Conservation (phyloP, 2,113 vertebrate species). For the Neogale vison region DNA sequence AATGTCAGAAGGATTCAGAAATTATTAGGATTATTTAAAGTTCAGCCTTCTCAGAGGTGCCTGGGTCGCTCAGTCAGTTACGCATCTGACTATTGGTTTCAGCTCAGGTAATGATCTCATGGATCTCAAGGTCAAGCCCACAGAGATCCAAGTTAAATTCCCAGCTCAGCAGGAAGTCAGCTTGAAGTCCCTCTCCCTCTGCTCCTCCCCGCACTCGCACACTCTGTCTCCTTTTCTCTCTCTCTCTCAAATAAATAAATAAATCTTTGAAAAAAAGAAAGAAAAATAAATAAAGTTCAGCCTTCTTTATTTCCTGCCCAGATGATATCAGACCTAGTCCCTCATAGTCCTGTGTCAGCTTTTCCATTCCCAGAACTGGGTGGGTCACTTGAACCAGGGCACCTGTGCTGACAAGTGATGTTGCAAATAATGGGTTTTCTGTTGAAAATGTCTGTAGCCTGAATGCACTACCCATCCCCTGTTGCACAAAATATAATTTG, state of each 20-base stretch:
- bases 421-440: slow-evolving; percentile 74
- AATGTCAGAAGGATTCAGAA: slow-evolving; percentile 68
- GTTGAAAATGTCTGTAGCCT: slow-evolving; percentile 73
- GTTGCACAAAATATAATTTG: slow-evolving; percentile 36
- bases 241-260: not conserved
- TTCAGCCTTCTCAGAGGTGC: slow-evolving; percentile 56
- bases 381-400: slow-evolving; percentile 62
- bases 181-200: not conserved
- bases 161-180: not conserved
- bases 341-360: slow-evolving; percentile 67
- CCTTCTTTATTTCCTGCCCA: slow-evolving; percentile 81
- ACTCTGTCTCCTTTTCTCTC: not conserved
- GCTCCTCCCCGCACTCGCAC: not conserved
- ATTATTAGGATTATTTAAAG: slow-evolving; percentile 66
- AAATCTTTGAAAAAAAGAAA: not conserved
- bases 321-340: slow-evolving; percentile 68
- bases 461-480: slow-evolving; percentile 53
- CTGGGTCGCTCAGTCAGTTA: not conserved
- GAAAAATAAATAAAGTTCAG: slow-evolving; percentile 55
- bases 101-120: not conserved
- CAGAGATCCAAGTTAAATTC: not conserved
- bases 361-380: slow-evolving; percentile 84
- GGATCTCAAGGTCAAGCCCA: not conserved
- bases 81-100: not conserved
- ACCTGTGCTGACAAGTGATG: slow-evolving; percentile 79